phyloP scores from a whole-genome alignment of 2,113 vertebrate genomes.

The Alligator sinensis region DNA sequence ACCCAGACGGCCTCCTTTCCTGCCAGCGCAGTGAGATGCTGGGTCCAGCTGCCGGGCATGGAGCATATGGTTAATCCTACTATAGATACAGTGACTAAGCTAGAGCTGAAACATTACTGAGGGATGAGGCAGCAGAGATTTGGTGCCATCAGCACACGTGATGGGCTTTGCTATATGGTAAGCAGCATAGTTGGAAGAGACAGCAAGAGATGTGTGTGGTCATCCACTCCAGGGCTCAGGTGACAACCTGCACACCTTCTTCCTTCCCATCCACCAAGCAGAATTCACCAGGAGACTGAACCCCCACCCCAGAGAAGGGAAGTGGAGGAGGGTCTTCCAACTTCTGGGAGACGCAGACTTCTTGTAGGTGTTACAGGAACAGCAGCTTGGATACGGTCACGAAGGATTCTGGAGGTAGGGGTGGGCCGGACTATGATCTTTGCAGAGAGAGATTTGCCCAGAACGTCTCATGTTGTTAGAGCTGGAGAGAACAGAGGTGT shows the following conservation, averaged over 20 bases:
- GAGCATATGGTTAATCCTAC: fast-evolving
- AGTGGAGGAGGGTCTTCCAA: not conserved
- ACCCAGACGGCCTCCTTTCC: not conserved
- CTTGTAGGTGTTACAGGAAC: not conserved
- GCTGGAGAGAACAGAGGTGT: slow-evolving; percentile 52
- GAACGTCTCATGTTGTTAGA: not conserved
- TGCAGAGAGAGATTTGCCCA: slow-evolving; percentile 16
- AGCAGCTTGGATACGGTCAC: not conserved
- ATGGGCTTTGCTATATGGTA: not conserved
- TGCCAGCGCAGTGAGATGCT: no score
- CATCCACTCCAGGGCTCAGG: not conserved
- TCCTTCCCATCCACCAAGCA: slow-evolving; percentile 37
- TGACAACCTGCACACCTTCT: slow-evolving; percentile 28
- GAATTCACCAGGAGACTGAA: not conserved
- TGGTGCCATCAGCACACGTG: not conserved
- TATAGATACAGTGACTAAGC: not conserved
- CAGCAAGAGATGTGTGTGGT: not conserved
- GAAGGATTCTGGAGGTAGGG: slow-evolving; percentile 6
- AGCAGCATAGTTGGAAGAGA: not conserved
- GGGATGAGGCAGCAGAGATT: not conserved
- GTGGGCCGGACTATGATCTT: slow-evolving; percentile 52
- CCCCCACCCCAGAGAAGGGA: not conserved
- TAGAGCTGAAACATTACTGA: not conserved
- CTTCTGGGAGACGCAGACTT: no score
- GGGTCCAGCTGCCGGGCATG: not conserved